Evolutionary conservation across 2,113 vertebrate species (phyloP), one percentile per base, ranked within the genome.

Genomic region (Gyps fulvus): DNA sequence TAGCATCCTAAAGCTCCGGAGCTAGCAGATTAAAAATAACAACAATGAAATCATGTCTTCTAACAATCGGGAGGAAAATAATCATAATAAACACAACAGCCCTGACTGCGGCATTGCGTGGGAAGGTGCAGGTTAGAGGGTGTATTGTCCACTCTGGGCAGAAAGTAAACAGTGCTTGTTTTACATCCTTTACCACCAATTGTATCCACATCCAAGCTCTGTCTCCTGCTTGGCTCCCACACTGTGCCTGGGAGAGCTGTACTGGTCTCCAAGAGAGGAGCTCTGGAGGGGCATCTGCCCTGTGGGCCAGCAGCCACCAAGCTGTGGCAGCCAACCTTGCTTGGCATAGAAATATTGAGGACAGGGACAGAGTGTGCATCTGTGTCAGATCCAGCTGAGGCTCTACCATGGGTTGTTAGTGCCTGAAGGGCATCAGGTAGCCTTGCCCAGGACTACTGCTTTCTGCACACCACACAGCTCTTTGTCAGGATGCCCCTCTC

Each of bases 91-190:
- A 61, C 62, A 50, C 58, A 83, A 54, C 18, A 83, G 54, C 36
- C 38, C n/a, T 62, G 69, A 21, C 54, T 70, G 54, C 0, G 0
- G 49, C 22, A 19, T 25, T 85, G 66, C 0, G 0, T 77, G 72
- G 62, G 85, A 80, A 83, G 40, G 38, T 42, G 67, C 80, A 94
- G 40, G 32, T 45, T 70, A 81, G 67, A 76, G 29, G 31, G 22
- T 85, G 34, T 58, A 23, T 52, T 76, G 66, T 70, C 87, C 26
- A 13, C 20, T 47, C 25, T 19, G 47, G 31, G 58, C 27, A 88
- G 66, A 77, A 85, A 69, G 36, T 38, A 90, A 87, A 66, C 12
- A 45, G 13, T 22, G 21, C 25, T 94, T 91, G 62, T 16, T 93
- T 90, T 77, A 83, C 40, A 34, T 45, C 45, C 49, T 88, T 85